Evolutionary conservation across 1,140 invertebrate genomes (phyloP).

Genomic region (Diorhabda elongata): DNA sequence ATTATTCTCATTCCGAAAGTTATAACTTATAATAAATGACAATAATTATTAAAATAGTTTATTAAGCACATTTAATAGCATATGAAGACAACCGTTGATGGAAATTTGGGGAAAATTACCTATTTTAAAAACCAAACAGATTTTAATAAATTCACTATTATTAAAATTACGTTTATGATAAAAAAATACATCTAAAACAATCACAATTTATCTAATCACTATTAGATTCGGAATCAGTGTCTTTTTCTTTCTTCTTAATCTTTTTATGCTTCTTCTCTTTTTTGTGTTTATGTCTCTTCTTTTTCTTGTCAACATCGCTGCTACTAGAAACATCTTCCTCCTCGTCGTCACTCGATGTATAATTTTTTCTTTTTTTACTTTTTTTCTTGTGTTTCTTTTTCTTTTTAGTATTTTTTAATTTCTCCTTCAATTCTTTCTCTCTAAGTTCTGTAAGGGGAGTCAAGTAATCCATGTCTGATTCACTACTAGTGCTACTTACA

Average conservation of each 20-base stretch:
- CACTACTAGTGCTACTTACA: slow-evolving; percentile 92
- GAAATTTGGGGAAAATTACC: too few relatives aligned
- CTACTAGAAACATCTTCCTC: slow-evolving; percentile 22
- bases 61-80: too few relatives aligned
- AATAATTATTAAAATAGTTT: too few relatives aligned
- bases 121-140: too few relatives aligned
- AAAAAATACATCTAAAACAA: too few relatives aligned
- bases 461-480: slow-evolving; percentile 74
- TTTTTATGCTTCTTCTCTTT: background rate
- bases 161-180: too few relatives aligned
- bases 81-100: too few relatives aligned
- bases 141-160: too few relatives aligned
- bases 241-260: background rate
- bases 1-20: too few relatives aligned
- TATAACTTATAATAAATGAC: too few relatives aligned
- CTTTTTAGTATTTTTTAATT: slow-evolving; percentile 54
- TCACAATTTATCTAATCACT: too few relatives aligned
- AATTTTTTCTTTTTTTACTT: slow-evolving; percentile 27
- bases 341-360: slow-evolving; percentile 4
- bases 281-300: slow-evolving; percentile 8
- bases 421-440: slow-evolving; percentile 69
- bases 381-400: slow-evolving; percentile 44
- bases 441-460: slow-evolving; percentile 77
- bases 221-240: background rate
- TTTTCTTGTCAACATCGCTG: slow-evolving; percentile 15